Evolutionary conservation across 2,888 invertebrate genomes (phyloP).

Genomic region (Antheraea yamamai): DNA sequence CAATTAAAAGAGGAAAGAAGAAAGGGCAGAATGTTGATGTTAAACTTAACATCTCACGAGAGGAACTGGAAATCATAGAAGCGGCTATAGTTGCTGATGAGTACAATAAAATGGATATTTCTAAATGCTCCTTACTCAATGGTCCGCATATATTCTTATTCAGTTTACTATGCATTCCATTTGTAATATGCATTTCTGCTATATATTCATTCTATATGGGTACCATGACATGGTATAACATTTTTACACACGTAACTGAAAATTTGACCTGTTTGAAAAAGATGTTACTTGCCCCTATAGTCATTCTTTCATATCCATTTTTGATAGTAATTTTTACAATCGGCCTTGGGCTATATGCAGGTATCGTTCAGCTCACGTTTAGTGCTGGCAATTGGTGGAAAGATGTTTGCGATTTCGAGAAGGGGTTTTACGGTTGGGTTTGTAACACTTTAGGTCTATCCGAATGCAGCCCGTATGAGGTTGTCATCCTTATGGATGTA

Average conservation of each 20-base stretch:
- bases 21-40: constrained; percentile 88
- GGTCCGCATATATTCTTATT: constrained; percentile 86
- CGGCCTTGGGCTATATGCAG: constrained; percentile 85
- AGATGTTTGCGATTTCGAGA: constrained; percentile 88
- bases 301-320: constrained; percentile 87
- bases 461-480: constrained; percentile 89
- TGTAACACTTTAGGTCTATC: constrained; percentile 85
- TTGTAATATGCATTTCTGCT: constrained; percentile 84
- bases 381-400: constrained; percentile 86
- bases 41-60: constrained; percentile 86
- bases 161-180: constrained; percentile 84
- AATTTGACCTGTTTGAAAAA: constrained; percentile 84
- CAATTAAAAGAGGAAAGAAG: constrained; percentile 87
- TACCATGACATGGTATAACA: constrained; percentile 89
- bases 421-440: constrained; percentile 90
- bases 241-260: constrained; percentile 86
- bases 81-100: constrained; percentile 83
- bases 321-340: constrained; percentile 85
- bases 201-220: constrained; percentile 88
- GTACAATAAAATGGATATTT: constrained; percentile 80
- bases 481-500: constrained; percentile 84
- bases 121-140: constrained; percentile 79
- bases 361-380: constrained; percentile 86
- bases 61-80: constrained; percentile 86
- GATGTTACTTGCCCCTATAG: constrained; percentile 84